Conservation (phyloP, 2,113 vertebrate genomes). For the Caranx melampygus region DNA sequence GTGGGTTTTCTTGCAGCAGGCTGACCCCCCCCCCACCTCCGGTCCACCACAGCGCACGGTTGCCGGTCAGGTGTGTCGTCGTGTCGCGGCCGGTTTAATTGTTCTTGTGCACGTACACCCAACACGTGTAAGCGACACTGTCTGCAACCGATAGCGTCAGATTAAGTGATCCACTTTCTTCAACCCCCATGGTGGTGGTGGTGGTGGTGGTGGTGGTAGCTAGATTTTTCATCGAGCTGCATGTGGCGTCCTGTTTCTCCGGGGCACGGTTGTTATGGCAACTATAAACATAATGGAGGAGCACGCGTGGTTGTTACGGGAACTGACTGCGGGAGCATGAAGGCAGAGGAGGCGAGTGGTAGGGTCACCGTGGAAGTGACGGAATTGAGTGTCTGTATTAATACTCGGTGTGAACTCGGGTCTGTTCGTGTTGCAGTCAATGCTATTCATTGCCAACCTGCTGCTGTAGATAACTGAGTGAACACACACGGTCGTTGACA, state of each 20-base stretch:
- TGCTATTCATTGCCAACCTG: background rate
- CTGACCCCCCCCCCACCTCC: background rate
- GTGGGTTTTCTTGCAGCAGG: constrained; percentile 1
- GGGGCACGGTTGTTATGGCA: constrained; percentile 59
- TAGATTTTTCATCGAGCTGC: background rate
- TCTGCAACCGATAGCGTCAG: constrained; percentile 10
- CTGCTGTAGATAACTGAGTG: background rate
- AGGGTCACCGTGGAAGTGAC: constrained; percentile 16
- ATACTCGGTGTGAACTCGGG: background rate
- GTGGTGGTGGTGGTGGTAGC: background rate
- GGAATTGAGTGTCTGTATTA: constrained; percentile 26
- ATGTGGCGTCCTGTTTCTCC: constrained; percentile 46
- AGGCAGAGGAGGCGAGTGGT: constrained; percentile 24
- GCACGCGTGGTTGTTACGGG: constrained; percentile 67
- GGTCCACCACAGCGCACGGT: background rate
- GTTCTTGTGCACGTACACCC: background rate
- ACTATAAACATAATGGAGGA: constrained; percentile 61
- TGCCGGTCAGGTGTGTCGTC: background rate
- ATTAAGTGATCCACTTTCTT: constrained; percentile 31
- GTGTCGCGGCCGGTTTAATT: background rate
- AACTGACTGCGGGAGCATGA: constrained; percentile 53
- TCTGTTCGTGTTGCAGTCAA: background rate
- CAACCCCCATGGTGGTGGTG: constrained; percentile 10
- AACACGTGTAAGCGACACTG: constrained; percentile 17
- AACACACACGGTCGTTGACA: background rate